Evolutionary conservation across 2,888 invertebrate species (phyloP).

Genomic region (Apotomis betuletana): DNA sequence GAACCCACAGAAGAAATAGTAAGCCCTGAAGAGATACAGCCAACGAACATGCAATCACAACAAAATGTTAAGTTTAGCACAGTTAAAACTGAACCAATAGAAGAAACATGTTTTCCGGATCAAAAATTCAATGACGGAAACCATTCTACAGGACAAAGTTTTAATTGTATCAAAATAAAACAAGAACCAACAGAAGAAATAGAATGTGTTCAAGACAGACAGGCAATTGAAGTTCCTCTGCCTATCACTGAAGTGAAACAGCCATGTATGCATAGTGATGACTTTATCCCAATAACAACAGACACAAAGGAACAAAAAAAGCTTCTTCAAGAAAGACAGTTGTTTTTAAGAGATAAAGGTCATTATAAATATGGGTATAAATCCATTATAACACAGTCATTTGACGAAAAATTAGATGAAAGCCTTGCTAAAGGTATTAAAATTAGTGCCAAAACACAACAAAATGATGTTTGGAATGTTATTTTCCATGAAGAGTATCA

Average conservation of each 20-base stretch:
- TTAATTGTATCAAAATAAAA: not conserved
- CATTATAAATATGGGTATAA: slow-evolving; percentile 83
- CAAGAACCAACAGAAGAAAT: not conserved
- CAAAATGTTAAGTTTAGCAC: not conserved
- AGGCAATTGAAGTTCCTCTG: slow-evolving; percentile 1
- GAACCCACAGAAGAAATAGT: not conserved
- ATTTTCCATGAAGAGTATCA: slow-evolving; percentile 71
- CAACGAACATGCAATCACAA: not conserved
- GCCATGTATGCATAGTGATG: not conserved
- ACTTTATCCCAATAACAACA: slow-evolving; percentile 25
- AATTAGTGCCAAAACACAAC: slow-evolving; percentile 52
- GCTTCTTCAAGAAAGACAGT: slow-evolving; percentile 35
- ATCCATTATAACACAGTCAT: slow-evolving; percentile 84
- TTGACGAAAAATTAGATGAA: slow-evolving; percentile 84
- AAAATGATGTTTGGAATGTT: slow-evolving; percentile 67
- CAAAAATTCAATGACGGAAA: not conserved
- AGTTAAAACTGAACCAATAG: not conserved
- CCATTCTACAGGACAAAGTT: not conserved
- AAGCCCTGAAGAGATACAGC: not conserved
- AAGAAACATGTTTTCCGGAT: not conserved
- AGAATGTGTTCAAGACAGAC: not conserved
- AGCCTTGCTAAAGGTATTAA: slow-evolving; percentile 59
- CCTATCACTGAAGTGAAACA: not conserved
- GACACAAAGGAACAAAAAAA: slow-evolving; percentile 38
- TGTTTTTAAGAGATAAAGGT: slow-evolving; percentile 53